Percentiles rank a stretch among this genome's conserved stretches.
phyloP scores from a whole-genome alignment of 1,140 invertebrate species.

The Anagrus nilaparvatae region DNA sequence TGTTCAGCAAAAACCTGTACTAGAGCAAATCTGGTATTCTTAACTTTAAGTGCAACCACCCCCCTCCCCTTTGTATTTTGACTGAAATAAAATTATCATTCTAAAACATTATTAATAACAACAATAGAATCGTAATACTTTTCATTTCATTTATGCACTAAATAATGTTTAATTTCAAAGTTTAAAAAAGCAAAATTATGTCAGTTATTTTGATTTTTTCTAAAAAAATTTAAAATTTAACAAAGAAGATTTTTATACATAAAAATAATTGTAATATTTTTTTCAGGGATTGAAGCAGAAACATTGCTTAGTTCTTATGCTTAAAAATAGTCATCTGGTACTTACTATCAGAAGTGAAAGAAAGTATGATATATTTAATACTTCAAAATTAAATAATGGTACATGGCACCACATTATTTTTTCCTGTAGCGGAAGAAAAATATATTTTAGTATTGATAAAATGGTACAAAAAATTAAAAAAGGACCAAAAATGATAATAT shows the following conservation, averaged over 20 bases:
- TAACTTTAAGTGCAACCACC: too few species aligned
- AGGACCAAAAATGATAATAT: slow-evolving; percentile 55
- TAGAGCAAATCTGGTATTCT: too few species aligned
- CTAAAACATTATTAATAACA: too few species aligned
- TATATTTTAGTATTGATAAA: slow-evolving; percentile 59
- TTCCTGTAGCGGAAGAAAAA: slow-evolving; percentile 48
- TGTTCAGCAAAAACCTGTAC: too few species aligned
- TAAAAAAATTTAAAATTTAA: slow-evolving; percentile 7
- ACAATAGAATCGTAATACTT: too few species aligned
- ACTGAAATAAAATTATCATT: too few species aligned
- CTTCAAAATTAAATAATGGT: slow-evolving; percentile 63
- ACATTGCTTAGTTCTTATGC: slow-evolving; percentile 60
- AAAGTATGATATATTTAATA: slow-evolving; percentile 52
- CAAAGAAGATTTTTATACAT: slow-evolving; percentile 1
- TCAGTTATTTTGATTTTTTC: not conserved
- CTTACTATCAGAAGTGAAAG: slow-evolving; percentile 57
- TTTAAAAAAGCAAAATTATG: not conserved
- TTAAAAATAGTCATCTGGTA: slow-evolving; percentile 61
- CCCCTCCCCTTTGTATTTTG: too few species aligned
- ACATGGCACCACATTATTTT: slow-evolving; percentile 71
- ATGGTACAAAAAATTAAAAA: slow-evolving; percentile 51
- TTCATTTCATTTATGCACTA: too few species aligned
- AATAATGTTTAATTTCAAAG: too few species aligned
- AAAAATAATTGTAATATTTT: slow-evolving; percentile 8
- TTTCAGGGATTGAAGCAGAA: slow-evolving; percentile 54